A percentile compares a stretch with the other conserved stretches of the same genome.
phyloP scores from a whole-genome alignment of 2,113 vertebrate species.

The Tupaia tana region DNA sequence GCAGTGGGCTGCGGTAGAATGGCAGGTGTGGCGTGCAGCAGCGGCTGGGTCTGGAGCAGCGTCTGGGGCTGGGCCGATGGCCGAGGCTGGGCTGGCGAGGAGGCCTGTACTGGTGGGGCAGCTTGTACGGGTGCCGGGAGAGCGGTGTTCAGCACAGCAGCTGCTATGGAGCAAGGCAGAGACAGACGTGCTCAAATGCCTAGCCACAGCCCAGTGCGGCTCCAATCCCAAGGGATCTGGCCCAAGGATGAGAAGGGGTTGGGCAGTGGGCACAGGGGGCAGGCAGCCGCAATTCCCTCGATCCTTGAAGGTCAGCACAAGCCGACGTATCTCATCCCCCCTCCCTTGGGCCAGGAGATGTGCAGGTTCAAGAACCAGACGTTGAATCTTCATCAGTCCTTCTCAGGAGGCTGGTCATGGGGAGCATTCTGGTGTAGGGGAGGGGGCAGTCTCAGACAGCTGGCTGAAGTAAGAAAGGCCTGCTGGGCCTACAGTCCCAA shows the following conservation, averaged over 20 bases:
- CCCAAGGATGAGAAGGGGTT: background rate
- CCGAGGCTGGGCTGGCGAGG: conserved; percentile 83
- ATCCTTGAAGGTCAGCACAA: conserved; percentile 55
- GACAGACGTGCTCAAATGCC: conserved; percentile 78
- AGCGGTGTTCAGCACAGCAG: conserved; percentile 91
- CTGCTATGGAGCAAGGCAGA: conserved; percentile 87
- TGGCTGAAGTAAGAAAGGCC: conserved; percentile 58
- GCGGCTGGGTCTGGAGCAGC: conserved; percentile 85
- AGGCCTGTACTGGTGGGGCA: conserved; percentile 79
- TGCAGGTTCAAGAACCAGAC: conserved; percentile 59
- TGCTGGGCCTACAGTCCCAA: conserved; percentile 58
- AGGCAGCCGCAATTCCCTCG: conserved; percentile 58
- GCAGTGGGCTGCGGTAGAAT: conserved; percentile 86
- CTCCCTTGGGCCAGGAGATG: conserved; percentile 73
- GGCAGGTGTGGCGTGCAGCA: conserved; percentile 83
- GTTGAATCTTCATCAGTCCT: conserved; percentile 72
- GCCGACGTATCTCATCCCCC: conserved; percentile 74
- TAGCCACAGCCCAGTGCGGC: conserved; percentile 39
- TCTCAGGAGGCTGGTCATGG: conserved; percentile 64
- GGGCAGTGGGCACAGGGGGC: conserved; percentile 43
- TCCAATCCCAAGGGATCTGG: conserved; percentile 78
- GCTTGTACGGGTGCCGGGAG: conserved; percentile 91
- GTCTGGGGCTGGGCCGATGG: conserved; percentile 89
- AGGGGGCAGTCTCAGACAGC: conserved; percentile 69
- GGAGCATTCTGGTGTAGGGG: conserved; percentile 55